Percentiles rank a stretch among this genome's conserved stretches.
These are phyloP conservation scores for Butorides virescens DNA, from an alignment of 2,113 vertebrate genomes.

Conservation along the genomic window DNA sequence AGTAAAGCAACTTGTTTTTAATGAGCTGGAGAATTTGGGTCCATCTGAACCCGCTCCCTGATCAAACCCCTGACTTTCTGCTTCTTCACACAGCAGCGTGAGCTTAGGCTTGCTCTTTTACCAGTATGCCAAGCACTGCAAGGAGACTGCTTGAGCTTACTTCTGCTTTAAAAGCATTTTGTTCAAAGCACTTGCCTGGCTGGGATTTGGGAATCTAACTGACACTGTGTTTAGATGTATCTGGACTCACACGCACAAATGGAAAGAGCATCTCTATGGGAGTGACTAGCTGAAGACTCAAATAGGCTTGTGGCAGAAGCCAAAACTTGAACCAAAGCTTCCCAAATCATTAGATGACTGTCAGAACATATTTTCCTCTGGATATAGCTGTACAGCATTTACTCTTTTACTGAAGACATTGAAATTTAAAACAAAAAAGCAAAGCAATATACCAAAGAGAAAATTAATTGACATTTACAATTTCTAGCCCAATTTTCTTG, in stretches of 20 bases:
- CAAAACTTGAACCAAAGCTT: not conserved
- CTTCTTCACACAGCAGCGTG: not conserved
- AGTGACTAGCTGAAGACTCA: not conserved
- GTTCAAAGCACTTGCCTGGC: not conserved
- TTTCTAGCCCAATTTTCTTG: not conserved
- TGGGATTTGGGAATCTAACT: not conserved
- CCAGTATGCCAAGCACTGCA: too few relatives aligned
- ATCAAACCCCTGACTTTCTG: not conserved
- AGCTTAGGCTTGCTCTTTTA: not conserved
- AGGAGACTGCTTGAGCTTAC: not conserved
- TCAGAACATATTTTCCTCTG: not conserved
- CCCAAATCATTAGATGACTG: not conserved
- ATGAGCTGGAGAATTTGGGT: not conserved
- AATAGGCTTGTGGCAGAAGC: not conserved
- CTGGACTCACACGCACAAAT: not conserved
- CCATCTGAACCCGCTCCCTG: not conserved
- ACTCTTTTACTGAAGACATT: not conserved
- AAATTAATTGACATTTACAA: not conserved
- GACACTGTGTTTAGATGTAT: not conserved
- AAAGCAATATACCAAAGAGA: not conserved
- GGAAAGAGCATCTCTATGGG: not conserved
- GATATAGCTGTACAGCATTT: not conserved
- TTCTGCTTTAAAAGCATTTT: not conserved
- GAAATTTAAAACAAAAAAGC: not conserved
- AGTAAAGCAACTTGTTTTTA: not conserved